Percentiles rank a stretch among this genome's conserved stretches.
phyloP scores from a whole-genome alignment of 2,113 vertebrate genomes.

The Paralichthys olivaceus region DNA sequence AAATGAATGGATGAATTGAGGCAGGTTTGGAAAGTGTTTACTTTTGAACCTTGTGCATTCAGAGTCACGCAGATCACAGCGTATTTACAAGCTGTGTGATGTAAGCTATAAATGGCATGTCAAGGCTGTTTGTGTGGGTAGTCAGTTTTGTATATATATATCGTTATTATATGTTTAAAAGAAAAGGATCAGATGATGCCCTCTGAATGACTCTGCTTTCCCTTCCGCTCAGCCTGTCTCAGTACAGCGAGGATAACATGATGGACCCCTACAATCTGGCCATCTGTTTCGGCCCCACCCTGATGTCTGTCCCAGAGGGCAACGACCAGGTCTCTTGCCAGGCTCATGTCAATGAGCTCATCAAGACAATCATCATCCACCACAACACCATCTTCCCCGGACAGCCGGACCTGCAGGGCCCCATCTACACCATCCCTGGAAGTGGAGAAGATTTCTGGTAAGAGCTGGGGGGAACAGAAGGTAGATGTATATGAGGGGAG shows the following conservation, averaged over 20 bases:
- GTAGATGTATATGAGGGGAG: neutral
- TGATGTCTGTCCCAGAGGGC: constrained; percentile 97
- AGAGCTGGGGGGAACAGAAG: constrained; percentile 31
- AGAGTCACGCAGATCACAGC: no score
- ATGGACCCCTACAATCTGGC: constrained; percentile 99
- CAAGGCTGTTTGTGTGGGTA: constrained; percentile 20
- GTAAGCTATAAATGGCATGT: neutral
- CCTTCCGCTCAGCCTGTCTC: constrained; percentile 88
- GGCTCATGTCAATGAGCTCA: constrained; percentile 97
- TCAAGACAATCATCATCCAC: constrained; percentile 99
- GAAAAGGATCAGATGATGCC: neutral
- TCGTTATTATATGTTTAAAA: neutral
- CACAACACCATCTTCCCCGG: constrained; percentile 94
- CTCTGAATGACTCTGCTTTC: constrained; percentile 3
- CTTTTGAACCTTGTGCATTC: neutral
- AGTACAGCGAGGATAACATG: constrained; percentile 99
- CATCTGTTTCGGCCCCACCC: constrained; percentile 97
- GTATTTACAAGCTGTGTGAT: neutral
- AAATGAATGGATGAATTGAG: neutral
- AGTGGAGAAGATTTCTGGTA: constrained; percentile 94
- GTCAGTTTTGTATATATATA: neutral
- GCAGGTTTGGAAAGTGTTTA: neutral
- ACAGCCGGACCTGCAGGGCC: constrained; percentile 89
- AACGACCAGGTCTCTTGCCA: constrained; percentile 98
- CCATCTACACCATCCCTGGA: constrained; percentile 88